Conservation (phyloP, 2,888 invertebrate species). For the Phania funesta region DNA sequence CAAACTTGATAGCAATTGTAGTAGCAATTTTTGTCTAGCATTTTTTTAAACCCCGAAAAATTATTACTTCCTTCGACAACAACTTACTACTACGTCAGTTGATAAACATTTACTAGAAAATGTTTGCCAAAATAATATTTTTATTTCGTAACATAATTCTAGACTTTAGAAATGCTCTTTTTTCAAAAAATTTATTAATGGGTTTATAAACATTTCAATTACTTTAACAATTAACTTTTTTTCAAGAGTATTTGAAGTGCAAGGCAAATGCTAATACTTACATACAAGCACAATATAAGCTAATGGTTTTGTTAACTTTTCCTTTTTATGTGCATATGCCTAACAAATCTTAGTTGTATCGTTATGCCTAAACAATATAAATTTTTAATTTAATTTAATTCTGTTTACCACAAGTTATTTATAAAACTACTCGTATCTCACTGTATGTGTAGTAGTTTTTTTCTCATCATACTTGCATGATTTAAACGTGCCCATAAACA, state of each 20-base stretch:
- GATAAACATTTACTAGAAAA: too few species aligned
- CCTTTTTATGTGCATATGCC: not conserved
- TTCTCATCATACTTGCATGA: slow-evolving; percentile 28
- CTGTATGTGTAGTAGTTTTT: slow-evolving; percentile 2
- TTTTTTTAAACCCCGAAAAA: too few species aligned
- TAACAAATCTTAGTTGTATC: slow-evolving; percentile 29
- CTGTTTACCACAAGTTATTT: slow-evolving; percentile 31
- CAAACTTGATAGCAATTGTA: too few species aligned
- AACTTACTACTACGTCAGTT: too few species aligned
- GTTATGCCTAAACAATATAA: slow-evolving; percentile 39
- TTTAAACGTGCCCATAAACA: slow-evolving; percentile 47
- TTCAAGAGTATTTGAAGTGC: slow-evolving; percentile 29
- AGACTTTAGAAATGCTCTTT: too few species aligned
- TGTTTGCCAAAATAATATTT: too few species aligned
- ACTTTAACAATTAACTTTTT: slow-evolving; percentile 28
- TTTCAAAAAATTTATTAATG: not conserved
- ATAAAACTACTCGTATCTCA: slow-evolving; percentile 2
- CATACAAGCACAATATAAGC: not conserved
- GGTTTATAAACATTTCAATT: not conserved
- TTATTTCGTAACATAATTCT: too few species aligned
- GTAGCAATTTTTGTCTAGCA: too few species aligned
- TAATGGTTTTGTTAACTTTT: not conserved
- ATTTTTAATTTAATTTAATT: slow-evolving; percentile 52
- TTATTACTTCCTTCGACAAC: too few species aligned
- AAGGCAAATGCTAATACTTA: slow-evolving; percentile 21